phyloP scores from a whole-genome alignment of 2,113 vertebrate species.

The Thermophis baileyi region DNA sequence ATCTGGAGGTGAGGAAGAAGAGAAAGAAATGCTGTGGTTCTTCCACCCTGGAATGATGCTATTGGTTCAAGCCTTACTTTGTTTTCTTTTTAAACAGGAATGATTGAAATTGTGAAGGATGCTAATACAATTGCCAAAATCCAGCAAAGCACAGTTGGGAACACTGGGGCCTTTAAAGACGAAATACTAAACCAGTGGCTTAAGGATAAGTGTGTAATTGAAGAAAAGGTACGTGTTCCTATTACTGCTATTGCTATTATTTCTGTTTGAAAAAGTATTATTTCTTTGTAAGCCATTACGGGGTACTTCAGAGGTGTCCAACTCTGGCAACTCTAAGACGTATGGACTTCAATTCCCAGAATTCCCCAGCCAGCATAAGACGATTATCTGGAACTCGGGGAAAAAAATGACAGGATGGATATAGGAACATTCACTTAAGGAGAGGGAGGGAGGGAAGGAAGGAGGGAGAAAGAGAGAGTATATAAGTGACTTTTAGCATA shows the following conservation, averaged over 20 bases:
- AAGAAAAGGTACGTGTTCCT: constrained; percentile 82
- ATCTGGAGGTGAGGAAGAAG: background rate
- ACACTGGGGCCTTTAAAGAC: constrained; percentile 95
- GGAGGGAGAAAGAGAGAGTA: background rate
- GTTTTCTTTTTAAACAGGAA: constrained; percentile 71
- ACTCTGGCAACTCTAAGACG: background rate
- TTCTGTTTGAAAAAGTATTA: background rate
- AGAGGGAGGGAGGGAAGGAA: background rate
- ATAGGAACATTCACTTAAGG: background rate
- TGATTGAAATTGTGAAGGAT: constrained; percentile 98
- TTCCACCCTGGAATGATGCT: background rate
- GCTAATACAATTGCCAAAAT: constrained; percentile 98
- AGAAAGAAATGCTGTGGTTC: background rate
- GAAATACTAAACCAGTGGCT: constrained; percentile 97
- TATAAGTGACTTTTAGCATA: background rate
- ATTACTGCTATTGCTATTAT: background rate
- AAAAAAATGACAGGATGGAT: background rate
- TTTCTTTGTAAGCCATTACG: background rate
- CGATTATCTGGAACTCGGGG: background rate
- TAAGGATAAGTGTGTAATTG: constrained; percentile 86
- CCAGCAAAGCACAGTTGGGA: constrained; percentile 95
- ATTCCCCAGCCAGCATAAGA: background rate
- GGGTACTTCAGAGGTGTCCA: background rate
- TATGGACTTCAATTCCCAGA: background rate
- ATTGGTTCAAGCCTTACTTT: background rate